A percentile compares a stretch with the other conserved stretches of the same genome.
These are phyloP conservation scores for Acromyrmex echinatior DNA, from an alignment of 1,140 invertebrate genomes.

Conservation along the genomic window DNA sequence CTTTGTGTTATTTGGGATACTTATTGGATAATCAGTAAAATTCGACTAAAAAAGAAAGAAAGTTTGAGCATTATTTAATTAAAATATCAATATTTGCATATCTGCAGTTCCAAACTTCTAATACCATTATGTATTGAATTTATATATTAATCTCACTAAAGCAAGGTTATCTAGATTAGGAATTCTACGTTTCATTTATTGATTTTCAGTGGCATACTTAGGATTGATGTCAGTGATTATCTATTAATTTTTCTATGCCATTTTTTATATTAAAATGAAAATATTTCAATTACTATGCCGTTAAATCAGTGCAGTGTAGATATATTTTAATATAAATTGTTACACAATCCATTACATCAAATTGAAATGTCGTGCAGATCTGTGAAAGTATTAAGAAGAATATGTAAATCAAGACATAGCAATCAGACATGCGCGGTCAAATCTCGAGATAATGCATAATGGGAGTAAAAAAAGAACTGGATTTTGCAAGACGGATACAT, in stretches of 20 bases:
- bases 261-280: neutral
- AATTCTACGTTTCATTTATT: too few relatives aligned
- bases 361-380: neutral
- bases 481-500: constrained; percentile 16
- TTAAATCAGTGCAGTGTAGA: neutral
- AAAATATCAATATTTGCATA: too few relatives aligned
- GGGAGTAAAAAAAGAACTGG: constrained; percentile 19
- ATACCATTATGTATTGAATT: too few relatives aligned
- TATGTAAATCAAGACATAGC: constrained; percentile 47
- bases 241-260: neutral
- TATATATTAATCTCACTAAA: too few relatives aligned
- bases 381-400: constrained; percentile 43
- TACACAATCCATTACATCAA: constrained; percentile 21
- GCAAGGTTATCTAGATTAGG: too few relatives aligned
- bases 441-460: constrained; percentile 30
- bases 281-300: neutral
- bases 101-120: too few relatives aligned
- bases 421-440: constrained; percentile 3
- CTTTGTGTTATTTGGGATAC: too few relatives aligned
- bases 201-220: too few relatives aligned
- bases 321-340: constrained; percentile 27
- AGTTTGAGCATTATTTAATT: too few relatives aligned
- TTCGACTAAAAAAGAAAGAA: too few relatives aligned
- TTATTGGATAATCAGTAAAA: too few relatives aligned
- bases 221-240: too few relatives aligned